These are phyloP conservation scores for Acanthosepion lycidas DNA, from an alignment of 2,888 invertebrate species.

Conservation along the genomic window DNA sequence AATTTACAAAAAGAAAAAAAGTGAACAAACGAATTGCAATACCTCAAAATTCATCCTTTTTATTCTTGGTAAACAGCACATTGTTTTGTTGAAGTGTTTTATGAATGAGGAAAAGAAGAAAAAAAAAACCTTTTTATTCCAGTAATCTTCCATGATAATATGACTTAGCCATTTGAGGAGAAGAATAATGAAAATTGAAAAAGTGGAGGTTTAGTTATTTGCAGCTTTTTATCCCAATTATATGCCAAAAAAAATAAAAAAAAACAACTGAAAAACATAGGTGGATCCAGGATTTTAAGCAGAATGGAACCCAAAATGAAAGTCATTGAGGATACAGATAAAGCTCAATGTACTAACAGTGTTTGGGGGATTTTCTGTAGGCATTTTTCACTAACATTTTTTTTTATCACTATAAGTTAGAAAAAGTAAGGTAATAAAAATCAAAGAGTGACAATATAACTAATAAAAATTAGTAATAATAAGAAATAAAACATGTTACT, in stretches of 20 bases:
- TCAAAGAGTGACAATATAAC: no score
- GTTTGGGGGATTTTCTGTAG: no score
- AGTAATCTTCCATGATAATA: not conserved
- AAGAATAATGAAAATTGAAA: not conserved
- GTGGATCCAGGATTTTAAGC: no score
- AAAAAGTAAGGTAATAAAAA: no score
- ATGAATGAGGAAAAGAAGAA: not conserved
- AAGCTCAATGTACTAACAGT: no score
- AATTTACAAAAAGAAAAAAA: not conserved
- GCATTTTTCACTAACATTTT: no score
- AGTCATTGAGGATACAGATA: no score
- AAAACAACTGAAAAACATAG: not conserved
- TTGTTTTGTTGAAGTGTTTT: not conserved
- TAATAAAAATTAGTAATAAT: no score
- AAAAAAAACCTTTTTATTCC: not conserved
- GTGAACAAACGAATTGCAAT: not conserved
- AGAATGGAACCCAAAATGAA: no score
- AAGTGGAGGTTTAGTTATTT: not conserved
- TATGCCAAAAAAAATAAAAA: not conserved
- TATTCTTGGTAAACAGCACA: not conserved
- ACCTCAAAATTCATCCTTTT: slow-evolving; percentile 8
- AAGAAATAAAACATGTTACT: no score
- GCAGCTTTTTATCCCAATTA: not conserved
- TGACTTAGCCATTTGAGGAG: no score
- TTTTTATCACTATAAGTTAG: no score